These are phyloP conservation scores for Oasisia sp. DNA, from an alignment of 2,888 invertebrate genomes.

Conservation along the genomic window DNA sequence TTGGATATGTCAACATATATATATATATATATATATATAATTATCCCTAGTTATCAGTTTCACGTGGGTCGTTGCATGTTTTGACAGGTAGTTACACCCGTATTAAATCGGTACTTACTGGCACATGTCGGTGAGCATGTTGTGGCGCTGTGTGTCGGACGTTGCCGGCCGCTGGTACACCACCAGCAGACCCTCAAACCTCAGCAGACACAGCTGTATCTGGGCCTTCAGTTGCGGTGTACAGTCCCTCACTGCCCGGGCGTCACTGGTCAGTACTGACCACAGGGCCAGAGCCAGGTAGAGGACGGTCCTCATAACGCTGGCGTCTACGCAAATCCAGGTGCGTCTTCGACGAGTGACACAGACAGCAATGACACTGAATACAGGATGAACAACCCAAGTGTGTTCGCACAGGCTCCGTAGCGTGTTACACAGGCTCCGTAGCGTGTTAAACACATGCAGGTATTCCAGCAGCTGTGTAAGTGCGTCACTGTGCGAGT, in stretches of 20 bases:
- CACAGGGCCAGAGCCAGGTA: neutral
- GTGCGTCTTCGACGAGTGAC: neutral
- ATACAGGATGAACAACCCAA: neutral
- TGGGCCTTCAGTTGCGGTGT: constrained; percentile 14
- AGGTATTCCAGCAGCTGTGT: neutral
- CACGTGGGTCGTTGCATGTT: too few species aligned
- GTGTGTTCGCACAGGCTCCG: neutral
- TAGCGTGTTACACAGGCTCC: neutral
- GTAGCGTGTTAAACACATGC: neutral
- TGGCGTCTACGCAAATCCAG: neutral
- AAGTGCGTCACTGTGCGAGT: neutral
- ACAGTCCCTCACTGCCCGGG: constrained; percentile 18
- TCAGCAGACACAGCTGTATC: constrained; percentile 25
- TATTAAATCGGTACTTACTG: constrained; percentile 24
- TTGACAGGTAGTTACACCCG: too few species aligned
- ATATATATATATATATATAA: too few species aligned
- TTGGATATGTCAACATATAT: too few species aligned
- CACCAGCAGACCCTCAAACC: constrained; percentile 26
- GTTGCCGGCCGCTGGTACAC: constrained; percentile 24
- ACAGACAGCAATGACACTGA: neutral
- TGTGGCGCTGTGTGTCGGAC: constrained; percentile 10
- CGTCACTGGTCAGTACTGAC: neutral
- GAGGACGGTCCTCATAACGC: neutral
- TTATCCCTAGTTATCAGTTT: too few species aligned
- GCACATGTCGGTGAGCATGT: constrained; percentile 23